Base-by-base conservation (phyloP, 2,113 vertebrate genomes). In the Egretta garzetta region DNA sequence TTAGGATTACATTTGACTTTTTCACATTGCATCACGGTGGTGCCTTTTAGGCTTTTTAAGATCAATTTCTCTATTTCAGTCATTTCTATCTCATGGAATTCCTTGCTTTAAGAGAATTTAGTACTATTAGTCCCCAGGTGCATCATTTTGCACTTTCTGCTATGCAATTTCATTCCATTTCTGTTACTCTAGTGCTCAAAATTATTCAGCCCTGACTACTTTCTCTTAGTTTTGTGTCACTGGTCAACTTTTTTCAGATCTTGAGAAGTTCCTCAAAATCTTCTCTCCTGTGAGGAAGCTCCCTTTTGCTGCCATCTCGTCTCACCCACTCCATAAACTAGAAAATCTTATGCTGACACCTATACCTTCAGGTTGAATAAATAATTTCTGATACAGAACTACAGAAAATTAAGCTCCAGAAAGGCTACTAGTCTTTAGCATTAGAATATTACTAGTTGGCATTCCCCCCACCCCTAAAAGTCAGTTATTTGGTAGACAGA, bases 81-180 rank as follows among this genome's bases (percentile, higher is more conserved):
- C 24, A 72, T 82, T 80, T 37, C 43, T 82, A 41, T 62, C 35
- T 49, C 3, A n/a, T 50, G 62, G n/a, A 87, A 95, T 49, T 88
- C 35, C 74, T n/a, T 59, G 28, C 52, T 87, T 79, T 60, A 79
- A 79, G 68, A 79, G 26, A 86, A 75, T 95, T 96, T 75, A 91
- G 56, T 58, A 52, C 66, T 79, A 60, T 72, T 93, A 82, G 62
- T 56, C 70, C 53, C 60, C 43, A 68, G 90, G 53, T 73, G 58
- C 66, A 93, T 53, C 37, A 94, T 85, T 95, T 94, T 74, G 58
- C 37, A 64, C 84, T 82, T 87, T 81, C 59, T 84, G 8, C 94
- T 87, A 81, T 43, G 63, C 33, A 87, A 91, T 89, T 96, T 91
- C 43, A 68, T 91, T 91, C 66, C 17, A 97, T 87, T 96, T 96